Base-by-base conservation (phyloP, 2,888 invertebrate genomes). In the Zaprionus obscuricornis region DNA sequence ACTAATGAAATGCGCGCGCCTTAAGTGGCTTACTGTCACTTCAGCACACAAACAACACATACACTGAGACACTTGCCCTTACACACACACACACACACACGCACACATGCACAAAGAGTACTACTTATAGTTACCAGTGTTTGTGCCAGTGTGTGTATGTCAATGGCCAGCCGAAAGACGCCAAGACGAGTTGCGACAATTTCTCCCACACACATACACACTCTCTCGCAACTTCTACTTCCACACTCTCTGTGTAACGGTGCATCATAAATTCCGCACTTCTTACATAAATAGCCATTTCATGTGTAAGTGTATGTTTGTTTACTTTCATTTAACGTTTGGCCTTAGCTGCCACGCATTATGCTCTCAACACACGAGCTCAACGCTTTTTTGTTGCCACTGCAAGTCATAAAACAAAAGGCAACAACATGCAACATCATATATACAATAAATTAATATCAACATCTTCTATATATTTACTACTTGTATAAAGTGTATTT, bases 1-100 rank as follows among this genome's bases (percentile, higher is more conserved):
- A 72, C 78, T 85, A 85, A 82, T 82, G 83, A 85, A 82, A 75
- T 82, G 78, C 83, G 79, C 79, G 72, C 72, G 75, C 74, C 79
- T 82, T 85, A 82, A 82, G 85, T 82, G 73, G 85, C 83, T 85
- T 82, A 82, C 71, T 75, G 77, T 76, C 83, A 83, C 84, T 79
- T 79, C 49, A 68, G 60, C 65, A 66, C 74, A 72, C 73, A 60
- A 54, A 34, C 49, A 39, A 39, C 52, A 24, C 45, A 22, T 6
- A 29, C 11, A 47, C 24, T 24, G 34, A 60, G 42, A 45, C 22
- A 17, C 52, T n/a, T n/a, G n/a, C n/a, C n/a, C n/a, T n/a, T n/a
- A 39, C 29, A 40, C 33, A 46, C 51, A 29, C 34, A 45, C 33
- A 55, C 54, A 31, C 17, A 8, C 26, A 46, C 11, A 27, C 5